Evolutionary conservation across 1,140 invertebrate genomes (phyloP).

Genomic region (Drosophila pandora): DNA sequence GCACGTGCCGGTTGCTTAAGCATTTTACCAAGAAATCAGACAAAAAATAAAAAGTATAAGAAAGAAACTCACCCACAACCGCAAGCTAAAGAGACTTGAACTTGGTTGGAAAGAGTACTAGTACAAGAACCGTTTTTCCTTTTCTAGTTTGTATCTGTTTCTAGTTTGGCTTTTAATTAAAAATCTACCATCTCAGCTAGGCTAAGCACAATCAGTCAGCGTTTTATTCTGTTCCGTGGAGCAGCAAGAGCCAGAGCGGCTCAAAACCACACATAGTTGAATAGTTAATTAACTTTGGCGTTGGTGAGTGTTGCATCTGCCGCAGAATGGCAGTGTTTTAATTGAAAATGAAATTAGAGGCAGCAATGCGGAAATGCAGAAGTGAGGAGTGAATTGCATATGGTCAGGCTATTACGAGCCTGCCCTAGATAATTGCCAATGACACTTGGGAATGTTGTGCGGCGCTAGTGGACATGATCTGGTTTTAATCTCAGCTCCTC

Average conservation of each 20-base stretch:
- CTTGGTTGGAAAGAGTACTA: slow-evolving; percentile 52
- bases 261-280: slow-evolving; percentile 45
- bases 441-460: slow-evolving; percentile 34
- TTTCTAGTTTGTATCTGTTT: slow-evolving; percentile 70
- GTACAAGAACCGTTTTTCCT: slow-evolving; percentile 47
- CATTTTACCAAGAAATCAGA: slow-evolving; percentile 30
- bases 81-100: slow-evolving; percentile 63
- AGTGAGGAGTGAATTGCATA: slow-evolving; percentile 6
- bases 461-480: slow-evolving; percentile 29
- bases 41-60: slow-evolving; percentile 28
- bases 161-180: slow-evolving; percentile 66
- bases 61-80: slow-evolving; percentile 36
- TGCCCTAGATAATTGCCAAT: slow-evolving; percentile 45
- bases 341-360: slow-evolving; percentile 70
- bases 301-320: slow-evolving; percentile 60
- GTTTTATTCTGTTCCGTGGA: slow-evolving; percentile 40
- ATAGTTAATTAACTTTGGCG: slow-evolving; percentile 75
- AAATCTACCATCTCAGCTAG: slow-evolving; percentile 30
- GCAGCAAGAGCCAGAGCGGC: slow-evolving; percentile 8
- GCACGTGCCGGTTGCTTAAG: slow-evolving; percentile 39
- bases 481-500: slow-evolving; percentile 25
- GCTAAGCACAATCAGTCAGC: slow-evolving; percentile 54
- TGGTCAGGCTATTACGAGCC: background rate
- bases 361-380: slow-evolving; percentile 65
- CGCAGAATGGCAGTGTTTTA: slow-evolving; percentile 48